A percentile compares a stretch with the other conserved stretches of the same genome.
These are phyloP conservation scores for Tenthredo amoena DNA, from an alignment of 2,888 invertebrate species.

Conservation along the genomic window DNA sequence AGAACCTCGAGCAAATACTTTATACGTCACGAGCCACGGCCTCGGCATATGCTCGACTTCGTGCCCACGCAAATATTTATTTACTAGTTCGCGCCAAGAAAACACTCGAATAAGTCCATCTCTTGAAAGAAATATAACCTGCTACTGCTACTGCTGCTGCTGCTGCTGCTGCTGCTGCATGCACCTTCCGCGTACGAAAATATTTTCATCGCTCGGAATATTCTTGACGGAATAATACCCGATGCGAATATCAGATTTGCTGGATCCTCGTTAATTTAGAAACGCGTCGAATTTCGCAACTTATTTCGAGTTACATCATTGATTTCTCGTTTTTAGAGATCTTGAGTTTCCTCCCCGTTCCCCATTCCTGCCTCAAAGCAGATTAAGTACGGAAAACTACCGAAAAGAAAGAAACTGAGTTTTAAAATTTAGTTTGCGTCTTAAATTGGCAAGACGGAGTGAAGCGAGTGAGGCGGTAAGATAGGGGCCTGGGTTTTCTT, in stretches of 20 bases:
- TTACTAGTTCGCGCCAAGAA: constrained; percentile 54
- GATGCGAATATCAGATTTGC: not conserved
- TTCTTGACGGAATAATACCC: not conserved
- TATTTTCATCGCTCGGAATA: not conserved
- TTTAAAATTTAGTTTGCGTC: constrained; percentile 58
- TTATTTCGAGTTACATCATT: not conserved
- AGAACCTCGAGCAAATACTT: constrained; percentile 61
- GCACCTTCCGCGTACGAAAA: not conserved
- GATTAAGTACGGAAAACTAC: constrained; percentile 58
- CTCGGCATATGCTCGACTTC: constrained; percentile 36
- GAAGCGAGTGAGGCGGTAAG: constrained; percentile 37
- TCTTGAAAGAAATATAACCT: not conserved
- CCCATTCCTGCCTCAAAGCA: constrained; percentile 46
- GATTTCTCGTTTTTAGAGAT: constrained; percentile 12
- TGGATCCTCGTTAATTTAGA: not conserved
- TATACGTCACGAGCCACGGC: constrained; percentile 12
- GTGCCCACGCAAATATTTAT: constrained; percentile 63
- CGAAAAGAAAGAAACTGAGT: constrained; percentile 54
- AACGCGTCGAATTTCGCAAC: not conserved
- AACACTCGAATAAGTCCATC: constrained; percentile 43
- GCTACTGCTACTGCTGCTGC: not conserved
- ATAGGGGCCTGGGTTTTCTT: constrained; percentile 31
- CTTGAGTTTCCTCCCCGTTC: not conserved
- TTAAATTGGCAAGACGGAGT: constrained; percentile 55
- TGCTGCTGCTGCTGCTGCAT: not conserved